Conservation (phyloP, 2,113 vertebrate genomes). For the Hippolais icterina region DNA sequence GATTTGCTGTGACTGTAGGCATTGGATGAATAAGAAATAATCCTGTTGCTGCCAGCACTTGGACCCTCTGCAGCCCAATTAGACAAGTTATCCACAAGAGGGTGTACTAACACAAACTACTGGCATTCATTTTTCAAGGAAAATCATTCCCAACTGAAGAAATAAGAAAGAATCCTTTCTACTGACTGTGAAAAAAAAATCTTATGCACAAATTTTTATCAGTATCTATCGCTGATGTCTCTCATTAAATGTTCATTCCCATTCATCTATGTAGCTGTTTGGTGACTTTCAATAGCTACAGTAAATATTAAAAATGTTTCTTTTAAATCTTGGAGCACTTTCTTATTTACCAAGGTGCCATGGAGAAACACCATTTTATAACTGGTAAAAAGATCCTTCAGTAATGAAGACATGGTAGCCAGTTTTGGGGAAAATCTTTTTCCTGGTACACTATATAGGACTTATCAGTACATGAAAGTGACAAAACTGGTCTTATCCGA, state of each 20-base stretch:
- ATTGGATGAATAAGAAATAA: accelerated
- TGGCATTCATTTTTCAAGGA: background rate
- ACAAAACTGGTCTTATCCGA: background rate
- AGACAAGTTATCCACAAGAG: conserved; percentile 62
- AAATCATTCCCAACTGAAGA: background rate
- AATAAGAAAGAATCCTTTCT: background rate
- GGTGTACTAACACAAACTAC: conserved; percentile 69
- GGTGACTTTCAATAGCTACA: conserved; percentile 27
- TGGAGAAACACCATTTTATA: background rate
- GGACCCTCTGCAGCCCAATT: background rate
- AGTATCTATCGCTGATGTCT: background rate
- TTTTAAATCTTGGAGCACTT: background rate
- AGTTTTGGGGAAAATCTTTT: background rate
- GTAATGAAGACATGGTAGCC: background rate
- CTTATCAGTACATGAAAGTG: background rate
- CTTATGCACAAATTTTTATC: background rate
- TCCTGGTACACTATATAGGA: background rate
- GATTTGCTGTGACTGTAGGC: background rate
- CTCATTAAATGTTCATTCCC: background rate
- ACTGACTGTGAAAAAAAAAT: background rate
- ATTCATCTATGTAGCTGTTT: background rate
- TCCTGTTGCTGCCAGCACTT: background rate
- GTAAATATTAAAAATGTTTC: background rate
- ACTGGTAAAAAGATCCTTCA: background rate
- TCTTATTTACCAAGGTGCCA: background rate